These are phyloP conservation scores for Cliona cf. orientalis DNA, from an alignment of 37 sponge, comb jelly and placozoan species.

Conservation along the genomic window DNA sequence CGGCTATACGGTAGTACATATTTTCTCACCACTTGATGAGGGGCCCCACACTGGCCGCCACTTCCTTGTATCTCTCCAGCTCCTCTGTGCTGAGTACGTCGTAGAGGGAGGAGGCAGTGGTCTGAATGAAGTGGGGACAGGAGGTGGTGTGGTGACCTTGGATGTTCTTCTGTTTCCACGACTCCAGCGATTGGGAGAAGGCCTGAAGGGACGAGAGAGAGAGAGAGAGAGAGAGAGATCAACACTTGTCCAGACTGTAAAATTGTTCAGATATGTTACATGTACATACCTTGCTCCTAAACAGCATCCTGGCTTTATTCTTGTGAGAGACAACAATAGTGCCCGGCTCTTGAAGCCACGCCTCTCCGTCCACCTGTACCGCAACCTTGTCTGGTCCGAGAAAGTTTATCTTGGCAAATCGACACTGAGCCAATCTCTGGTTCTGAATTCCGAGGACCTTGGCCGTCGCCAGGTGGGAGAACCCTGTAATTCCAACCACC, in stretches of 20 bases:
- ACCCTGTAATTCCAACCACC: conserved; percentile 89
- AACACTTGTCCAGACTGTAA: background rate
- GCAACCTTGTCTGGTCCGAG: conserved; percentile 58
- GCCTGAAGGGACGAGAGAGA: conserved; percentile 28
- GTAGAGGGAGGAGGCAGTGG: conserved; percentile 2
- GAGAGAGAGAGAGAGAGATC: no score
- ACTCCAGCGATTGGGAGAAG: conserved; percentile 70
- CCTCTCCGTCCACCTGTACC: conserved; percentile 97
- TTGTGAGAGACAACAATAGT: conserved; percentile 82
- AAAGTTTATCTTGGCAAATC: conserved; percentile 65
- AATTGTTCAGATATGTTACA: background rate
- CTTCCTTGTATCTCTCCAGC: conserved; percentile 33
- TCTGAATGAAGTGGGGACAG: background rate
- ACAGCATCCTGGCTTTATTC: conserved; percentile 89
- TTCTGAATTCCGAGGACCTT: conserved; percentile 83
- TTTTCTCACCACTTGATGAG: conserved; percentile 55
- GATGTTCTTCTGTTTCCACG: conserved; percentile 64
- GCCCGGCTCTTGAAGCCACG: conserved; percentile 97
- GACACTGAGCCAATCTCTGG: conserved; percentile 81
- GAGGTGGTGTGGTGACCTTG: background rate
- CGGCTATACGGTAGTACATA: no score
- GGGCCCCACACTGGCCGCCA: conserved; percentile 34
- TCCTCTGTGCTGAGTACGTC: conserved; percentile 22
- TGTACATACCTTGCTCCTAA: conserved; percentile 71
- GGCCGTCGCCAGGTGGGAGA: conserved; percentile 72